Base-by-base conservation (phyloP, 2,888 invertebrate genomes). In the Drosophila infuscata region DNA sequence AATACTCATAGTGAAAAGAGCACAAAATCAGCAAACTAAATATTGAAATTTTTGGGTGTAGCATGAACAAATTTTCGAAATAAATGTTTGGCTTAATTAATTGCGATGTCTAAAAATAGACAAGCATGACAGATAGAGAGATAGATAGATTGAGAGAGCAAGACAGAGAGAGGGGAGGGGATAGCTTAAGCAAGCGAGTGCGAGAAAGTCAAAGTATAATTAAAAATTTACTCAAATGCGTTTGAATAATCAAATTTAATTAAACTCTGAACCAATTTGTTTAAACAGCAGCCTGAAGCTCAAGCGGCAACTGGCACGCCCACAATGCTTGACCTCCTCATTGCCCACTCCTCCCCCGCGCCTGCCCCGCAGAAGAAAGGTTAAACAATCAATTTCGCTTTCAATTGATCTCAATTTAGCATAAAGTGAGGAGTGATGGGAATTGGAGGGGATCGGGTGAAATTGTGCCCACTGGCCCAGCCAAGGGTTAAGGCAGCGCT, bases 351-450 rank as follows among this genome's bases (percentile, higher is more conserved):
- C 64, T 32, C 38, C 15, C 35, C 32, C 12, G 1, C n/a, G 11
- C 25, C 30, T 15, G 20, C 12, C 11, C 15, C 12, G 17, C 38
- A 29, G 17, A 57, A 57, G 15, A 82, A 81, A 88, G 88, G 88
- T 88, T 86, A 89, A 88, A 69, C 88, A 88, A 88, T 88, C 90
- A 88, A 86, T 86, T 88, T 83, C 65, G 75, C 74, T 82, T 83
- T 75, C 90, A 88, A 88, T 88, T 88, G 88, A 88, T 79, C 79
- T 76, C 87, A 88, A 88, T 88, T 88, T 82, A 83, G 76, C 76
- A 70, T 70, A 48, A 60, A 57, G 35, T 46, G 32, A n/a, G 46
- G 12, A 46, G 32, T 46, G 32, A n/a, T 9, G n/a, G 30, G 7
- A 33, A 32, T 25, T 51, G 15, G n/a, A 41, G 15, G 30, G 38